Conservation (phyloP, 2,888 invertebrate genomes). For the Lasioglossum malachurum region DNA sequence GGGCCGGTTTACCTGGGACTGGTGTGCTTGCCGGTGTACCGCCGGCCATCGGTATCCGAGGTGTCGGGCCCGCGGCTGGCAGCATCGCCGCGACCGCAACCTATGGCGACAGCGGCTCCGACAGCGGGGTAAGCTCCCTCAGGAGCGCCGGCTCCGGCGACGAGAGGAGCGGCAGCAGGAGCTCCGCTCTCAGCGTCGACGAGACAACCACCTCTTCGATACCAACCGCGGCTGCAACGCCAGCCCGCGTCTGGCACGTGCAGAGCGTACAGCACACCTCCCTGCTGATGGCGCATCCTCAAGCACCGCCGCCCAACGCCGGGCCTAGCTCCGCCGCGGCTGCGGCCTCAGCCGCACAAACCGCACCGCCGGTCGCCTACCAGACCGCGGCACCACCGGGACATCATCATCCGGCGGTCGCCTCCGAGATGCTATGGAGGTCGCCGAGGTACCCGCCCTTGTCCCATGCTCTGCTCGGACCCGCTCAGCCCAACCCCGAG, state of each 20-base stretch:
- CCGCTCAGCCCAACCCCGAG: conserved; percentile 85
- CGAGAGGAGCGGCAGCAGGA: conserved; percentile 91
- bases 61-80: conserved; percentile 72
- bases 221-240: conserved; percentile 77
- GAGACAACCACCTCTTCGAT: conserved; percentile 87
- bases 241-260: conserved; percentile 86
- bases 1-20: conserved; percentile 77
- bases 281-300: conserved; percentile 87
- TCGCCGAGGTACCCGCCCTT: conserved; percentile 86
- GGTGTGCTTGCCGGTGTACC: conserved; percentile 70
- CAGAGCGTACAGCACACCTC: conserved; percentile 88
- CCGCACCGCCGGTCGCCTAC: conserved; percentile 81
- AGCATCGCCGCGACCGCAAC: conserved; percentile 75
- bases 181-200: conserved; percentile 91
- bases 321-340: conserved; percentile 74
- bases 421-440: conserved; percentile 84
- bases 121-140: conserved; percentile 91
- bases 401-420: conserved; percentile 78
- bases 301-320: conserved; percentile 77
- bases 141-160: conserved; percentile 90
- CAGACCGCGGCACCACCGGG: conserved; percentile 71
- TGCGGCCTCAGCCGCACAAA: conserved; percentile 77
- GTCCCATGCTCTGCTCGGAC: conserved; percentile 86
- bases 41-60: conserved; percentile 60
- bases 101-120: conserved; percentile 86